A percentile compares a stretch with the other conserved stretches of the same genome.
Conservation (phyloP, 2,113 vertebrate genomes). For the Silurus meridionalis region DNA sequence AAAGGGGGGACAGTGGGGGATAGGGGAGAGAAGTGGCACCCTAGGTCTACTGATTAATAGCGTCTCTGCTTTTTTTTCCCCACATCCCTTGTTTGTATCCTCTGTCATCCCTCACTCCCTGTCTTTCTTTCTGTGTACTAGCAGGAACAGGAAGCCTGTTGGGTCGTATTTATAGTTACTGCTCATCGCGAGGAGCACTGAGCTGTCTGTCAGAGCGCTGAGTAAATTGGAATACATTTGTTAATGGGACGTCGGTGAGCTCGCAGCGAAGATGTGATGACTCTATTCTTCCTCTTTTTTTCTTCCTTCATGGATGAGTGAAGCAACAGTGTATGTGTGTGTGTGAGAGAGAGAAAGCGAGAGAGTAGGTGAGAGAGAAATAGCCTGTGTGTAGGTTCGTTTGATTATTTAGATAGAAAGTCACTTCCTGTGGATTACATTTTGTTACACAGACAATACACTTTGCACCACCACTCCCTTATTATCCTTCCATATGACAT, state of each 20-base stretch:
- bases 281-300: slow-evolving; percentile 52
- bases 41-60: slow-evolving; percentile 59
- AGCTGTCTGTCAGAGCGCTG: slow-evolving; percentile 53
- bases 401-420: neutral
- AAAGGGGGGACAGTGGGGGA: neutral
- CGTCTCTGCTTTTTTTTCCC: slow-evolving; percentile 56
- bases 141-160: slow-evolving; percentile 32
- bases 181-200: slow-evolving; percentile 16
- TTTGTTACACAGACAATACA: slow-evolving; percentile 39
- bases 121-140: slow-evolving; percentile 4
- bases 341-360: too few species aligned
- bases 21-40: slow-evolving; percentile 16
- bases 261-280: slow-evolving; percentile 46
- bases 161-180: slow-evolving; percentile 54
- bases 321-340: neutral
- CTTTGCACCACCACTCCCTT: slow-evolving; percentile 48
- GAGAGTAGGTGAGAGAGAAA: too few species aligned
- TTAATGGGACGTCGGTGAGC: slow-evolving; percentile 59
- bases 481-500: neutral
- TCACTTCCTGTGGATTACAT: neutral
- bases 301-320: neutral
- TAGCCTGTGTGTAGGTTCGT: neutral
- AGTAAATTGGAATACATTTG: slow-evolving; percentile 68
- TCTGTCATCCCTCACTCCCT: slow-evolving; percentile 26
- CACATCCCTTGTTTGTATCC: slow-evolving; percentile 13